These are phyloP conservation scores for Orbicella faveolata DNA, from an alignment of 64 coral and sea anemone species.

Conservation along the genomic window DNA sequence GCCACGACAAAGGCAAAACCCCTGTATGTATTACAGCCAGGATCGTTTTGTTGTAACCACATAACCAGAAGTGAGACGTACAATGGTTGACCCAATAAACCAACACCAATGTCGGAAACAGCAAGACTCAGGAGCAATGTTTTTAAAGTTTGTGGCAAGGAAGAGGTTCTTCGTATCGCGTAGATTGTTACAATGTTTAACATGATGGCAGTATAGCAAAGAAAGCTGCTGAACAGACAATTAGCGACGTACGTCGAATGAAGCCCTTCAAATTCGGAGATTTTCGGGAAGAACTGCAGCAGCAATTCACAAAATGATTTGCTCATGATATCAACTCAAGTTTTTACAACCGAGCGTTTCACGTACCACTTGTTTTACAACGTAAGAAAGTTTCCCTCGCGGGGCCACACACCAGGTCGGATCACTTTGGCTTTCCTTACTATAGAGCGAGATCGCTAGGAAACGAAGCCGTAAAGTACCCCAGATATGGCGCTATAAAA, in stretches of 20 bases:
- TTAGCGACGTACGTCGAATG: not conserved
- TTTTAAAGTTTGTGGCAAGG: not conserved
- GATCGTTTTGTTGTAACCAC: not conserved
- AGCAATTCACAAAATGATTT: not conserved
- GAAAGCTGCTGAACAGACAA: not conserved
- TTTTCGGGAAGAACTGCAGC: not conserved
- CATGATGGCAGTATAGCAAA: not conserved
- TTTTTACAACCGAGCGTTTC: no score
- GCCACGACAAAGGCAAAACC: not conserved
- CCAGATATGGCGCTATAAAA: no score
- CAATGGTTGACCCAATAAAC: not conserved
- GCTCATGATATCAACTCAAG: no score
- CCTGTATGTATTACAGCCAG: not conserved
- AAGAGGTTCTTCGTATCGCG: not conserved
- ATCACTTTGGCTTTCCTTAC: no score
- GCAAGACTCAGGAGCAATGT: not conserved
- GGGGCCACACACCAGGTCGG: no score
- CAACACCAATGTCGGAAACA: not conserved
- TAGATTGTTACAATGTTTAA: not conserved
- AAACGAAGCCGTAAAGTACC: no score
- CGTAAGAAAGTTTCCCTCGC: no score
- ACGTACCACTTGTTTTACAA: no score
- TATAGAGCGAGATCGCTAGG: no score
- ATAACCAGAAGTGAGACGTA: not conserved
- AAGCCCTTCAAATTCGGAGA: not conserved